Evolutionary conservation across 2,113 vertebrate species (phyloP).

Genomic region (Myotis yumanensis): DNA sequence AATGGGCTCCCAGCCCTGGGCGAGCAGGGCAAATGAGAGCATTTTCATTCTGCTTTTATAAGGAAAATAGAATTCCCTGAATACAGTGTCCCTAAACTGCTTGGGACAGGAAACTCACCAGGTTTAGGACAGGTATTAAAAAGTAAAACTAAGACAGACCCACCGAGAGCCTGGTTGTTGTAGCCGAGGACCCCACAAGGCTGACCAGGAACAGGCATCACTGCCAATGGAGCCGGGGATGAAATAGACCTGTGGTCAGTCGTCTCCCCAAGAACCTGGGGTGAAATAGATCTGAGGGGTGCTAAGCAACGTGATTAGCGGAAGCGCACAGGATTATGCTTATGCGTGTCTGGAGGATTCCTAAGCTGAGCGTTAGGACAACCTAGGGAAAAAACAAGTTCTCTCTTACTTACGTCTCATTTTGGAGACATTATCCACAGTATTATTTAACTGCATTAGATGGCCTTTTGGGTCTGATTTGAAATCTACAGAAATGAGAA

Average conservation of each 20-base stretch:
- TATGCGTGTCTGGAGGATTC: slow-evolving; percentile 44
- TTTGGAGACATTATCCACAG: slow-evolving; percentile 40
- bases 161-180: background rate
- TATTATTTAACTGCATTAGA: slow-evolving; percentile 68
- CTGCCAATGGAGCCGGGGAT: slow-evolving; percentile 39
- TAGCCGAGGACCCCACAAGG: background rate
- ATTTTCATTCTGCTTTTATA: background rate
- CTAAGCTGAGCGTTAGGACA: slow-evolving; percentile 50
- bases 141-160: background rate
- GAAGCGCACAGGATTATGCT: slow-evolving; percentile 62
- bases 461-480: slow-evolving; percentile 51
- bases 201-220: slow-evolving; percentile 50
- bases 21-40: background rate
- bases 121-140: slow-evolving; percentile 37
- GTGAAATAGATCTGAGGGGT: background rate
- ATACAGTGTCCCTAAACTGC: background rate
- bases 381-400: slow-evolving; percentile 39
- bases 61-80: slow-evolving; percentile 24
- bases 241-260: slow-evolving; percentile 50
- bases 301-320: slow-evolving; percentile 53
- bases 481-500: slow-evolving; percentile 53
- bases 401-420: slow-evolving; percentile 61
- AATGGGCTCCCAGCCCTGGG: background rate
- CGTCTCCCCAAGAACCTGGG: slow-evolving; percentile 62
- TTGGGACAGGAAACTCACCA: background rate